These are phyloP conservation scores for Stegana nigrithorax DNA, from an alignment of 2,888 invertebrate genomes.

Conservation along the genomic window DNA sequence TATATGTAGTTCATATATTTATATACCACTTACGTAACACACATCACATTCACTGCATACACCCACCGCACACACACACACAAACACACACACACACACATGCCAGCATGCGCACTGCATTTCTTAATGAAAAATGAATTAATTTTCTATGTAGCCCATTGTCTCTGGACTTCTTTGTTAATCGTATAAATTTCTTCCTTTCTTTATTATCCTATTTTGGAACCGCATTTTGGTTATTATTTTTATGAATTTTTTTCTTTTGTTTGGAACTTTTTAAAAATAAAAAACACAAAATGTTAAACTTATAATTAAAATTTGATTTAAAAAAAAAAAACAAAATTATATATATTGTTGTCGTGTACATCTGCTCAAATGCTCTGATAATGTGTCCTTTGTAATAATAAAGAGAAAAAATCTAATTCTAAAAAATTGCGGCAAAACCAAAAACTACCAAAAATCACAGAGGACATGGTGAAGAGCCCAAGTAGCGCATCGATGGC, in stretches of 20 bases:
- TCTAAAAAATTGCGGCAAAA: slow-evolving; percentile 50
- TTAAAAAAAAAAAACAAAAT: slow-evolving; percentile 16
- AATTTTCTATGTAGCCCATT: slow-evolving; percentile 1
- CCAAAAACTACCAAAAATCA: slow-evolving; percentile 57
- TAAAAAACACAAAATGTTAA: slow-evolving; percentile 1
- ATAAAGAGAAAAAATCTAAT: slow-evolving; percentile 60
- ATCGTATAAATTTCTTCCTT: slow-evolving; percentile 8
- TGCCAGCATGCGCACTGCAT: background rate
- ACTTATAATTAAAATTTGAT: slow-evolving; percentile 1
- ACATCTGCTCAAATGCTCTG: too few relatives aligned
- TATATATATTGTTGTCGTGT: too few relatives aligned
- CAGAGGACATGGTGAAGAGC: slow-evolving; percentile 80
- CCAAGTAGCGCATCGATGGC: slow-evolving; percentile 85
- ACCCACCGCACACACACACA: background rate
- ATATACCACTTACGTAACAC: background rate
- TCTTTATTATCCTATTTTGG: slow-evolving; percentile 11
- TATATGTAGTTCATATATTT: background rate
- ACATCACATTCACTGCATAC: too few relatives aligned
- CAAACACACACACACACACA: background rate
- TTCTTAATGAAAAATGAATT: background rate
- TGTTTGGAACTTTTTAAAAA: background rate
- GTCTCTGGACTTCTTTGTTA: slow-evolving; percentile 5
- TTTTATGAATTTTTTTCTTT: slow-evolving; percentile 2
- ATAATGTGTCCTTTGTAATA: slow-evolving; percentile 37
- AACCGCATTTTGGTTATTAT: background rate